A percentile compares a stretch with the other conserved stretches of the same genome.
Evolutionary conservation across 2,888 invertebrate genomes (phyloP).

Genomic region (Drosophila longiperda): DNA sequence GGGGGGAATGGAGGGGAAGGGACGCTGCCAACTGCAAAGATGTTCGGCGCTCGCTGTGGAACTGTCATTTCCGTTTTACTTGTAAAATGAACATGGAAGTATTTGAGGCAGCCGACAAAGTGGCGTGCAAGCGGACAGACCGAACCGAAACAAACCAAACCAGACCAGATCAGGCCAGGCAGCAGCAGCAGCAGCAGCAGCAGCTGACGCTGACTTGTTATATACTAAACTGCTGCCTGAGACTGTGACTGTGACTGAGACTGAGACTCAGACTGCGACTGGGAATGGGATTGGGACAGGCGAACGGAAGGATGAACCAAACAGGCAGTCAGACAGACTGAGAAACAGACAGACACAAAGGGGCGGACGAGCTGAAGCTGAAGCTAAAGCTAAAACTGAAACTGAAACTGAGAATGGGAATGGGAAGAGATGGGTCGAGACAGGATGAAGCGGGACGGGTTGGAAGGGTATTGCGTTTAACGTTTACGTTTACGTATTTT

Average conservation of each 20-base stretch:
- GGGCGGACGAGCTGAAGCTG: constrained; percentile 33
- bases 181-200: constrained; percentile 54
- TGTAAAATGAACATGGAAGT: constrained; percentile 80
- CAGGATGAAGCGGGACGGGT: constrained; percentile 49
- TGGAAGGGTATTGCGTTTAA: constrained; percentile 70
- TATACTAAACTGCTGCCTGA: constrained; percentile 64
- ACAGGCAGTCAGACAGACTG: constrained; percentile 49
- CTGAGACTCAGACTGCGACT: constrained; percentile 22
- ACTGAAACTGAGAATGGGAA: constrained; percentile 2
- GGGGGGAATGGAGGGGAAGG: constrained; percentile 2
- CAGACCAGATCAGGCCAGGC: constrained; percentile 24
- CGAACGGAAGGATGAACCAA: constrained; percentile 72
- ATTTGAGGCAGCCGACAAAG: constrained; percentile 78
- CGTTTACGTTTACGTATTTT: constrained; percentile 56
- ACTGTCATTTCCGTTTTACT: constrained; percentile 84
- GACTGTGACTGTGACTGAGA: constrained; percentile 14
- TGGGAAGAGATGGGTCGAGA: background rate
- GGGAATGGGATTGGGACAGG: constrained; percentile 45
- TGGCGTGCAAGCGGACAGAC: constrained; percentile 63
- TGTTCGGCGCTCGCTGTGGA: constrained; percentile 75
- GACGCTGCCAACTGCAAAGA: constrained; percentile 57
- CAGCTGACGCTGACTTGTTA: constrained; percentile 80
- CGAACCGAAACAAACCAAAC: constrained; percentile 22
- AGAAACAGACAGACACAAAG: constrained; percentile 43
- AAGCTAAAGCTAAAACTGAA: constrained; percentile 22